Percentiles rank a stretch among this genome's conserved stretches.
phyloP scores from a whole-genome alignment of 2,113 vertebrate species.

The Cyphomyrus plagiostoma region DNA sequence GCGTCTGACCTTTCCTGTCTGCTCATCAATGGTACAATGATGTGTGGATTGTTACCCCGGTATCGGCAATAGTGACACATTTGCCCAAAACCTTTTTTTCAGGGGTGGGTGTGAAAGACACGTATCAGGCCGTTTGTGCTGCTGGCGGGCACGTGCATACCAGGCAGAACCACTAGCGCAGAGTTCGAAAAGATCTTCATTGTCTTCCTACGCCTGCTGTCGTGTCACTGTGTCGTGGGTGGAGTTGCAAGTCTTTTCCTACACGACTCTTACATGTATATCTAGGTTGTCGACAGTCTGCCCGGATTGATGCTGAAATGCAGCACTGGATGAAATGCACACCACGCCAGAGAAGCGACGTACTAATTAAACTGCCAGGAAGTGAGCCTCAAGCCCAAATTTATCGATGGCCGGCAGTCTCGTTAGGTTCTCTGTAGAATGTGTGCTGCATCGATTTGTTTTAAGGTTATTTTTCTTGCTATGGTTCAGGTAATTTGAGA shows the following conservation, averaged over 20 bases:
- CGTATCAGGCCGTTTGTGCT: neutral
- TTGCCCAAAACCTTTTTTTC: neutral
- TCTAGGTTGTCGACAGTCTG: neutral
- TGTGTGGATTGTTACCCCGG: neutral
- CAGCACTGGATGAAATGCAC: neutral
- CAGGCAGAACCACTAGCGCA: neutral
- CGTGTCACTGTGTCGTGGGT: neutral
- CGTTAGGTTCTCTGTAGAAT: neutral
- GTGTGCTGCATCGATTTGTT: neutral
- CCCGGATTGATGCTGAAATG: neutral
- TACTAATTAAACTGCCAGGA: neutral
- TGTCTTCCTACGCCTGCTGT: neutral
- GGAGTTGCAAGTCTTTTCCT: neutral
- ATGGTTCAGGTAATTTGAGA: neutral
- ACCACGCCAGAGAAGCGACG: neutral
- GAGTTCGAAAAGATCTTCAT: neutral
- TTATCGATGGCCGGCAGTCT: neutral
- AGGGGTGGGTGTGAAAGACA: neutral
- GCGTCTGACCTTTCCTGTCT: neutral
- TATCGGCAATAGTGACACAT: neutral
- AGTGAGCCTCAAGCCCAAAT: neutral
- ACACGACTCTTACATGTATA: neutral
- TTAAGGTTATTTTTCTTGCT: constrained; percentile 2
- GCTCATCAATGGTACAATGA: neutral
- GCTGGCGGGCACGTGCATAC: neutral